Percentiles rank a stretch among this genome's conserved stretches.
Evolutionary conservation across 2,113 vertebrate species (phyloP).

Genomic region (Malurus alboscapulatus): DNA sequence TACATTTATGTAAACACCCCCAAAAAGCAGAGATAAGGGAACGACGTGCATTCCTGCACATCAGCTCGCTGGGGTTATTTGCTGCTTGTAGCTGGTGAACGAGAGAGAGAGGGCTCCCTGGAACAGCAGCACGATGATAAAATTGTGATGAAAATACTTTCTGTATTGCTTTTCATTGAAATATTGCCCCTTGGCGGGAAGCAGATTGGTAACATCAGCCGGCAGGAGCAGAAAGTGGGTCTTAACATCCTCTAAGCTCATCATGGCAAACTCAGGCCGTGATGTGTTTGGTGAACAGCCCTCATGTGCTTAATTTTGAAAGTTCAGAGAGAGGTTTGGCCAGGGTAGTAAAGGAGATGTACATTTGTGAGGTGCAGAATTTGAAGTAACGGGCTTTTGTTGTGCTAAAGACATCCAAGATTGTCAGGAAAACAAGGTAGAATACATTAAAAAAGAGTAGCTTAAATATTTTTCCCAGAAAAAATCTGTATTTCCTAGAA

Average conservation of each 20-base stretch:
- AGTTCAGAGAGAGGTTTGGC: background rate
- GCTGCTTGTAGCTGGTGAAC: background rate
- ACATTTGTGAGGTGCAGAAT: background rate
- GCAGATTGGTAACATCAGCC: conserved; percentile 5
- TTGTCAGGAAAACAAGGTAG: background rate
- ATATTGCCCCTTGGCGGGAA: conserved; percentile 29
- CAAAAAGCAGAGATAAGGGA: background rate
- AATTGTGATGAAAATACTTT: conserved; percentile 37
- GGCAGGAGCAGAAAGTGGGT: background rate
- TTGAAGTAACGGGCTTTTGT: background rate
- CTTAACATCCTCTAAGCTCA: background rate
- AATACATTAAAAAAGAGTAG: background rate
- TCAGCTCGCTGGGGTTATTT: background rate
- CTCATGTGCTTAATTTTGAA: conserved; percentile 27
- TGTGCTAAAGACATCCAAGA: background rate
- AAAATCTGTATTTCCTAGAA: background rate
- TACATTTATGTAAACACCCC: conserved; percentile 21
- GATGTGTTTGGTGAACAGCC: background rate
- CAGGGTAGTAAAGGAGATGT: background rate
- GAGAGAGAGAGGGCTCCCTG: background rate
- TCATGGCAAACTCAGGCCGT: background rate
- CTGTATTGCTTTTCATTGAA: conserved; percentile 47
- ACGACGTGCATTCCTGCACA: background rate
- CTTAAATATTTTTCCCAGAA: background rate
- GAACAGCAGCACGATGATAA: background rate